A percentile compares a stretch with the other conserved stretches of the same genome.
phyloP scores from a whole-genome alignment of 1,140 invertebrate species.

The Limonius californicus region DNA sequence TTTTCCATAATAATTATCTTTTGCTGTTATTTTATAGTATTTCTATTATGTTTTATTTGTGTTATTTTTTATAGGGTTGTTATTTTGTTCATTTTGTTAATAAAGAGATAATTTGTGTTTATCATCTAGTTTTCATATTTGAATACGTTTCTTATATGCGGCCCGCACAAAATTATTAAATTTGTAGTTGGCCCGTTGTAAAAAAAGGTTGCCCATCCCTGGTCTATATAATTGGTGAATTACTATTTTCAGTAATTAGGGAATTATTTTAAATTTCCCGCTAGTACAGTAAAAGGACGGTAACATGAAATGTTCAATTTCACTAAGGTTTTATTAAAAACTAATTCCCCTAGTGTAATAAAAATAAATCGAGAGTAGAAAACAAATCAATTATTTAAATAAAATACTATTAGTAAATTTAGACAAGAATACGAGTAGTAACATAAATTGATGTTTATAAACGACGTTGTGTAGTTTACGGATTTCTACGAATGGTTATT shows the following conservation, averaged over 20 bases:
- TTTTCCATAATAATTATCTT: too few species aligned
- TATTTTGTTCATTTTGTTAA: too few species aligned
- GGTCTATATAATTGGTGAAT: background rate
- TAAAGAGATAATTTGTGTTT: too few species aligned
- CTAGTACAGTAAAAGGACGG: background rate
- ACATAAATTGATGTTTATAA: background rate
- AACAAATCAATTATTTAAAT: slow-evolving; percentile 14
- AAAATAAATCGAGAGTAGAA: slow-evolving; percentile 9
- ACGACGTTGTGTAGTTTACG: background rate
- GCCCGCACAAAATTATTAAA: too few species aligned
- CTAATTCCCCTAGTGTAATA: background rate
- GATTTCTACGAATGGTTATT: background rate
- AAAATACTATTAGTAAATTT: background rate
- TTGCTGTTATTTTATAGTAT: too few species aligned
- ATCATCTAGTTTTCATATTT: too few species aligned
- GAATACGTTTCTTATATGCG: too few species aligned
- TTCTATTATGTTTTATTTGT: too few species aligned
- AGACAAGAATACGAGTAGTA: background rate
- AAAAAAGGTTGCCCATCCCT: too few species aligned
- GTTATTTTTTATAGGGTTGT: too few species aligned
- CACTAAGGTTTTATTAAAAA: background rate
- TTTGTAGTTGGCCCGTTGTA: too few species aligned
- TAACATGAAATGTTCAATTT: background rate
- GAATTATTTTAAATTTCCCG: background rate
- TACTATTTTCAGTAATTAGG: background rate